phyloP scores from a whole-genome alignment of 2,888 invertebrate genomes.

The Tipula vernalis region DNA sequence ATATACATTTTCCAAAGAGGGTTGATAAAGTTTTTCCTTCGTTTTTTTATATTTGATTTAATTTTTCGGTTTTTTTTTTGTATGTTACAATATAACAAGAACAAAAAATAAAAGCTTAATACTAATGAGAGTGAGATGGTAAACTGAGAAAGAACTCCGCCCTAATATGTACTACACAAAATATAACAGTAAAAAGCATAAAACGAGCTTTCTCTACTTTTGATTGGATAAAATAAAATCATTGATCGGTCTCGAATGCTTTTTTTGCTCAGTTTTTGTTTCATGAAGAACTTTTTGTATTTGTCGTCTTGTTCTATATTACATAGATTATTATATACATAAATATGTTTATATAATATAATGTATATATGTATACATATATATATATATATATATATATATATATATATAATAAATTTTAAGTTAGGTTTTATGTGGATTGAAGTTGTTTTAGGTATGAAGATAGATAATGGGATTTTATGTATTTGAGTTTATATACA shows the following conservation, averaged over 20 bases:
- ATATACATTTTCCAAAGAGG: neutral
- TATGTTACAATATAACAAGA: neutral
- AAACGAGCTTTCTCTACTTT: neutral
- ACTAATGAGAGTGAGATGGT: neutral
- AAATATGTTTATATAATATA: neutral
- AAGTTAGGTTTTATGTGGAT: neutral
- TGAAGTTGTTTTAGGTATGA: neutral
- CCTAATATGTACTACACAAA: neutral
- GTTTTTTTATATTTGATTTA: neutral
- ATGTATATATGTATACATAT: neutral
- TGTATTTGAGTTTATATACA: neutral
- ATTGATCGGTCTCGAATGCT: conserved; percentile 8
- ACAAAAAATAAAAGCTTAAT: neutral
- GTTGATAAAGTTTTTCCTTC: neutral
- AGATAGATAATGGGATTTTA: neutral
- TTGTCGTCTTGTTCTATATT: neutral
- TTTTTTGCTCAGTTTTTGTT: neutral
- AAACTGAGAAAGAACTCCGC: conserved; percentile 5
- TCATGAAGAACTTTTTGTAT: neutral
- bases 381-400: neutral
- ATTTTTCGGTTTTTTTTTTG: neutral
- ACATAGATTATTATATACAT: neutral
- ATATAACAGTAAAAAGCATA: neutral
- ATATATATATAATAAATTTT: neutral
- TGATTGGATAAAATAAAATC: conserved; percentile 9